Evolutionary conservation across 2,888 invertebrate genomes (phyloP).

Genomic region (Brenthis daphne): DNA sequence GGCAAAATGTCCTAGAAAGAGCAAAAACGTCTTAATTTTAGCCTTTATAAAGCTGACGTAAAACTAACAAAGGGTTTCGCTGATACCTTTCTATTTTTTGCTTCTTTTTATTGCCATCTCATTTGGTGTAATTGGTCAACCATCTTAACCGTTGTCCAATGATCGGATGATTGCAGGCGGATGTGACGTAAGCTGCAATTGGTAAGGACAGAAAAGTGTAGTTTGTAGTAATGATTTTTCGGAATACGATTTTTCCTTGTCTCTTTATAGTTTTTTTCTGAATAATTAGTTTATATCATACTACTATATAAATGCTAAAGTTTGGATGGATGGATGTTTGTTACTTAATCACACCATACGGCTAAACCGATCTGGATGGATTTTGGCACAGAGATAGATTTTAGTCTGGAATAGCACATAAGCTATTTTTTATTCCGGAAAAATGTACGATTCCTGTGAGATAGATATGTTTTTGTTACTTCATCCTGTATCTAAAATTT

Average conservation of each 20-base stretch:
- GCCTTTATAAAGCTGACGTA: neutral
- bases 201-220: slow-evolving; percentile 33
- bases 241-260: slow-evolving; percentile 12
- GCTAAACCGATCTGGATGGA: too few species aligned
- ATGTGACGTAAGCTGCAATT: slow-evolving; percentile 50
- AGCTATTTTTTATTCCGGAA: too few species aligned
- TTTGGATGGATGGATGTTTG: too few species aligned
- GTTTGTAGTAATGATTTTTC: slow-evolving; percentile 3
- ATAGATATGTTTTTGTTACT: too few species aligned
- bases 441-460: too few species aligned
- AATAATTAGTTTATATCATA: too few species aligned
- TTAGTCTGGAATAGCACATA: too few species aligned
- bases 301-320: too few species aligned
- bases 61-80: neutral
- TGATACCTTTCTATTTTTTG: slow-evolving; percentile 10
- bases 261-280: neutral
- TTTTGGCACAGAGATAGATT: too few species aligned
- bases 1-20: neutral
- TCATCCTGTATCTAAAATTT: too few species aligned
- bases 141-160: slow-evolving; percentile 30
- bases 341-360: too few species aligned
- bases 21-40: neutral
- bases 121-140: slow-evolving; percentile 27
- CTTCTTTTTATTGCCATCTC: slow-evolving; percentile 6
- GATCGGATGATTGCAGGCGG: slow-evolving; percentile 48